Percentiles rank a stretch among this genome's conserved stretches.
These are phyloP conservation scores for Idaea dimidiata DNA, from an alignment of 2,888 invertebrate genomes.

Conservation along the genomic window DNA sequence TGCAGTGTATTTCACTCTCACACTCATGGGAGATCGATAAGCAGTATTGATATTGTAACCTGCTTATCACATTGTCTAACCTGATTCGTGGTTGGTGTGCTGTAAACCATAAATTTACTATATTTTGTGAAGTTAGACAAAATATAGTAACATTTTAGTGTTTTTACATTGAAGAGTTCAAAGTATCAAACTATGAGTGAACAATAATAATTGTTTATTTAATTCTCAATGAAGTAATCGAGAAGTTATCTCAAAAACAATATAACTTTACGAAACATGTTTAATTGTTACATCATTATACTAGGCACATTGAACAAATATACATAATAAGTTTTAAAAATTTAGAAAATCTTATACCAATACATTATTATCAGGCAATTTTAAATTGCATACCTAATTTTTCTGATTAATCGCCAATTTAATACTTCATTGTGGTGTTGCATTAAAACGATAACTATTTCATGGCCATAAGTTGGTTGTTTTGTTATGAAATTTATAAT, in stretches of 20 bases:
- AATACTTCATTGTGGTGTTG: constrained; percentile 9
- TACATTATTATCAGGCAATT: constrained; percentile 26
- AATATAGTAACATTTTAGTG: too few relatives aligned
- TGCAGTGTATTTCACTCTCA: too few relatives aligned
- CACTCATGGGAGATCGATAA: too few relatives aligned
- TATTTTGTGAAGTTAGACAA: too few relatives aligned
- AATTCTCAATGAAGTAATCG: background rate
- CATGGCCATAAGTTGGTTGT: background rate
- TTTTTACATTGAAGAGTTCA: background rate
- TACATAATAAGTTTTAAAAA: constrained; percentile 50
- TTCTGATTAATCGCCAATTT: constrained; percentile 26
- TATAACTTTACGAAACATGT: constrained; percentile 27
- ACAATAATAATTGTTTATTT: background rate
- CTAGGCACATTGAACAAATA: constrained; percentile 48
- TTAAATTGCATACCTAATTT: constrained; percentile 28
- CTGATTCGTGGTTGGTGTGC: too few relatives aligned
- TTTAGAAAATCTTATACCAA: constrained; percentile 40
- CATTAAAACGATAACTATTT: background rate
- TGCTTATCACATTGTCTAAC: too few relatives aligned
- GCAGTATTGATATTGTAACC: too few relatives aligned
- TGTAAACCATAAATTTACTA: too few relatives aligned
- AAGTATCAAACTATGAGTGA: background rate
- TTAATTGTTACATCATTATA: constrained; percentile 39
- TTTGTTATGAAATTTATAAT: background rate
- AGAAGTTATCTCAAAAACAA: background rate